Evolutionary conservation across 2,797 vertebrate genomes (phyloP), one percentile per base, ranked within the genome.

Genomic region (Myripristis jacobus): DNA sequence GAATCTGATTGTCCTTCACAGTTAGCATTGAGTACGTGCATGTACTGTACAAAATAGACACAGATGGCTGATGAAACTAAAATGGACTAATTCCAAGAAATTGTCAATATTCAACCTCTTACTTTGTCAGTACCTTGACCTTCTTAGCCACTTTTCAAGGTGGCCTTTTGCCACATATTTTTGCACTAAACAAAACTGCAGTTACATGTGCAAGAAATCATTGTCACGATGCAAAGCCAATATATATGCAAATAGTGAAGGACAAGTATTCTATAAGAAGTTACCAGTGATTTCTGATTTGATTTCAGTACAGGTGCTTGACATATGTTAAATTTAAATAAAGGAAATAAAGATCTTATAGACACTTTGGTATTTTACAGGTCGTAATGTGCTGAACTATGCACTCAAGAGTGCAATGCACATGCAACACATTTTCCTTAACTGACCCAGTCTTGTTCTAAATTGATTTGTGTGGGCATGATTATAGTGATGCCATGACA

Each of bases 1-100:
- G 89, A 92, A 92, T 91, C 83, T 92, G 94, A 95, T 95, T 94
- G 94, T 94, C 93, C 88, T 92, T 93, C 92, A 94, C 93, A 92
- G 91, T 90, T 90, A 86, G 84, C 85, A 83, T 89, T 66, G 84
- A 89, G 82, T 84, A 83, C 84, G 75, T 87, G 87, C 85, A 21
- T 81, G 80, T 84, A 84, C 84, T 88, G 86, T 88, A 91, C 89
- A 91, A 82, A 92, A 89, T 79, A 87, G 86, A 91, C 79, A 82
- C 75, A 87, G 80, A 87, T 77, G 84, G 80, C 80, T 83, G 70
- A 76, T 77, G 70, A 75, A 90, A 78, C 73, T 79, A 79, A 85
- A 85, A 72, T 68, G 64, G 66, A 79, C 43, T 64, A 65, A 81
- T 79, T 85, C 77, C 75, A 85, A 84, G 53, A 81, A 79, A 77